These are phyloP conservation scores for Himalopsyche tibetana DNA, from an alignment of 2,888 invertebrate species.

Conservation along the genomic window DNA sequence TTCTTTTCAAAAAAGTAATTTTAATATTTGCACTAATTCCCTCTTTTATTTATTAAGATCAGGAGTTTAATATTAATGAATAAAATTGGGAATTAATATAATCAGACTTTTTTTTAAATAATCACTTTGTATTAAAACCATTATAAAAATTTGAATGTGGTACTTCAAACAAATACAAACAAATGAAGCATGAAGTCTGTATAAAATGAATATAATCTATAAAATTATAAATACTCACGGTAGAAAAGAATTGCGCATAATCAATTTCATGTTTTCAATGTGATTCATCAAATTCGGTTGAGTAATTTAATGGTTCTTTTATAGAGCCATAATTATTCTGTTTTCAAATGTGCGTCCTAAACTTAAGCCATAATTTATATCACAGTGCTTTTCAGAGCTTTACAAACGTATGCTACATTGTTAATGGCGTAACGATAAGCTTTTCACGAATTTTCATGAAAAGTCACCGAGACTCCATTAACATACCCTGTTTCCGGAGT, in stretches of 20 bases:
- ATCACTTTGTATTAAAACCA: too few species aligned
- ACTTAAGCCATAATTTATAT: conserved; percentile 35
- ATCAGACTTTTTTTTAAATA: too few species aligned
- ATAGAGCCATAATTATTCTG: conserved; percentile 35
- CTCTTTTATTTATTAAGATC: too few species aligned
- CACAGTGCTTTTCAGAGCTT: conserved; percentile 36
- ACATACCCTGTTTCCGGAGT: conserved; percentile 42
- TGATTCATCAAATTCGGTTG: conserved; percentile 5
- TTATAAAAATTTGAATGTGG: too few species aligned
- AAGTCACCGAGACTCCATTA: conserved; percentile 43
- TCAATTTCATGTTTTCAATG: background rate
- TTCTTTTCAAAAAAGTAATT: too few species aligned
- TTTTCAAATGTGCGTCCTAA: conserved; percentile 8
- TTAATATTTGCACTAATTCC: too few species aligned
- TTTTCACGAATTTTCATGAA: conserved; percentile 40
- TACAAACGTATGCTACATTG: conserved; percentile 41
- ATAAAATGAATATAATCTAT: too few species aligned
- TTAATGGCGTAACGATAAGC: conserved; percentile 31
- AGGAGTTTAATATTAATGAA: too few species aligned
- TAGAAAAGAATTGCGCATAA: background rate
- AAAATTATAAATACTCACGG: too few species aligned
- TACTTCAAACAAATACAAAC: too few species aligned
- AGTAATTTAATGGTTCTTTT: conserved; percentile 29
- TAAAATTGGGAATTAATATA: too few species aligned
- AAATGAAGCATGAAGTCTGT: too few species aligned